A percentile compares a stretch with the other conserved stretches of the same genome.
Conservation (phyloP, 2,113 vertebrate genomes). For the Montifringilla adamsi region DNA sequence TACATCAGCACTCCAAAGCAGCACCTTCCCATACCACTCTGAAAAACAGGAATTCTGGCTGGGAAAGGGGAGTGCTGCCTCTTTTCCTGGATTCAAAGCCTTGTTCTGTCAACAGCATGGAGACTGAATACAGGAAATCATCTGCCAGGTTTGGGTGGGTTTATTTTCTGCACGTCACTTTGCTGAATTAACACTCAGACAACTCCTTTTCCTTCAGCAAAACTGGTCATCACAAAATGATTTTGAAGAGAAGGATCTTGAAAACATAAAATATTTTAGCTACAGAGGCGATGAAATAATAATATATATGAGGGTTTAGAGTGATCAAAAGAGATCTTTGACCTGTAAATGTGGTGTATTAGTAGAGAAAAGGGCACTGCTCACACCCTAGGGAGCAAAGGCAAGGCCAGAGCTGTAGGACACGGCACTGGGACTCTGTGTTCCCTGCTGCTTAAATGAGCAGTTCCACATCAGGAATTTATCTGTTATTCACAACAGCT, state of each 20-base stretch:
- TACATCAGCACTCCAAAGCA: not conserved
- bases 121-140: not conserved
- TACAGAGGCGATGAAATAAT: not conserved
- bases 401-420: not conserved
- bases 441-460: not conserved
- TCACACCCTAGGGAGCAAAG: not conserved
- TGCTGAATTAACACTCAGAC: not conserved
- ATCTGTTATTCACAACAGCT: not conserved
- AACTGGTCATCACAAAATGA: not conserved
- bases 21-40: not conserved
- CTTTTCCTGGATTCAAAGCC: not conserved
- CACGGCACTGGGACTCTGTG: rapidly evolving
- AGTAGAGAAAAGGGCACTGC: not conserved
- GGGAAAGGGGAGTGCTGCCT: rapidly evolving
- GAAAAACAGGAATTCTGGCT: not conserved
- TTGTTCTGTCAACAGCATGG: rapidly evolving
- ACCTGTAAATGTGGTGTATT: rapidly evolving
- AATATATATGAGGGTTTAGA: not conserved
- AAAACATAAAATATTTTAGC: not conserved
- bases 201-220: not conserved
- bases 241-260: not conserved
- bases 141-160: not conserved
- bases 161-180: not conserved
- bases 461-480: not conserved
- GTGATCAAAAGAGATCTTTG: not conserved